Conservation (phyloP, 1,140 invertebrate genomes). For the Hirudo medicinalis region DNA sequence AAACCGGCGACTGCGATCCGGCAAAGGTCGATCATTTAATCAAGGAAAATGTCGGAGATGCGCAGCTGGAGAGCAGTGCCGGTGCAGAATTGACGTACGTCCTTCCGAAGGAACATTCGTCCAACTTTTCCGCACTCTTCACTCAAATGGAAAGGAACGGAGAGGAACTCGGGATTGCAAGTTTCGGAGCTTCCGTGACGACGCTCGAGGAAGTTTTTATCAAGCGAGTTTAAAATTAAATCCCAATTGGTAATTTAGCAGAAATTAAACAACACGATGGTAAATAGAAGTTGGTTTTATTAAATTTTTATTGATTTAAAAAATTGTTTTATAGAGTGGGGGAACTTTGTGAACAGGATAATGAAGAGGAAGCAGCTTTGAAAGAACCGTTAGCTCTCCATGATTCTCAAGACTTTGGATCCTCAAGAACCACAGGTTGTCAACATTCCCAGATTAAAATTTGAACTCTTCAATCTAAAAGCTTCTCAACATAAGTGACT, state of each 20-base stretch:
- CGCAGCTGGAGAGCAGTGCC: slow-evolving; percentile 10
- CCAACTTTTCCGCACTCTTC: slow-evolving; percentile 31
- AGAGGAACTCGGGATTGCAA: slow-evolving; percentile 27
- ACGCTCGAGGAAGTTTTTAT: slow-evolving; percentile 35
- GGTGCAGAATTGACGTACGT: slow-evolving; percentile 11
- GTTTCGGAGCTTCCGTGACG: slow-evolving; percentile 37
- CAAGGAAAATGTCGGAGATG: not conserved
- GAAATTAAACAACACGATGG: not conserved
- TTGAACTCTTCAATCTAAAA: too few species aligned
- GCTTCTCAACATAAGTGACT: too few species aligned
- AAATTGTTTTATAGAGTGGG: not conserved
- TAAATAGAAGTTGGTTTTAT: not conserved
- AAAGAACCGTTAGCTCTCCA: too few species aligned
- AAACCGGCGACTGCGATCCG: not conserved
- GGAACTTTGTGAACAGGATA: not conserved
- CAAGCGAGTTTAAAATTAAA: slow-evolving; percentile 11
- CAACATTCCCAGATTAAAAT: too few species aligned
- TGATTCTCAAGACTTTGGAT: too few species aligned
- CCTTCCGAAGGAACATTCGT: slow-evolving; percentile 9
- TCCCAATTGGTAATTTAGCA: not conserved
- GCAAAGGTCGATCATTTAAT: not conserved
- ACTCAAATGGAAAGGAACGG: slow-evolving; percentile 29
- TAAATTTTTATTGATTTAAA: not conserved
- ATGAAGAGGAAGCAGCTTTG: too few species aligned
- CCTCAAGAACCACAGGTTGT: too few species aligned